Conservation (phyloP, 2,888 invertebrate genomes). For the Drosophila paracracens region DNA sequence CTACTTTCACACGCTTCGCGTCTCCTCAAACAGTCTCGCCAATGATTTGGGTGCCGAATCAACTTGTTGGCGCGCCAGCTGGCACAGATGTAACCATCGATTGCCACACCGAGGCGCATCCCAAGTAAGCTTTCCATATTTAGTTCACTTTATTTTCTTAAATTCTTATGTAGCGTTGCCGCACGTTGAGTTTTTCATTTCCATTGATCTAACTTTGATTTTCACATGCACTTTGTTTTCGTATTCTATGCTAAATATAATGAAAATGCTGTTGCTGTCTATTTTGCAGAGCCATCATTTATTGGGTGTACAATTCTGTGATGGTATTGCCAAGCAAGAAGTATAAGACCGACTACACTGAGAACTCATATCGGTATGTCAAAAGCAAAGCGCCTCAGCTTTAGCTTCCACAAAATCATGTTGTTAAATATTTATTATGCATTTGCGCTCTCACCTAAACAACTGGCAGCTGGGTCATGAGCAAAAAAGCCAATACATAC, state of each 20-base stretch:
- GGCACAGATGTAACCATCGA: slow-evolving; percentile 96
- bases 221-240: slow-evolving; percentile 23
- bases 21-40: slow-evolving; percentile 90
- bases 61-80: slow-evolving; percentile 95
- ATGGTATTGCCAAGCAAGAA: slow-evolving; percentile 96
- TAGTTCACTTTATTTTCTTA: slow-evolving; percentile 13
- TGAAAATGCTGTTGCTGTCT: slow-evolving; percentile 19
- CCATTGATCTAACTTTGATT: slow-evolving; percentile 11
- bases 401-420: slow-evolving; percentile 27
- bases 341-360: slow-evolving; percentile 92
- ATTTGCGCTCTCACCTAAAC: slow-evolving; percentile 58
- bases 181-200: slow-evolving; percentile 14
- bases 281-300: slow-evolving; percentile 91
- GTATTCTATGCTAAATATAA: slow-evolving; percentile 18
- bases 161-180: slow-evolving; percentile 18
- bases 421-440: slow-evolving; percentile 73
- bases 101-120: slow-evolving; percentile 96
- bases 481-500: neutral
- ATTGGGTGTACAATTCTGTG: slow-evolving; percentile 95
- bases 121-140: slow-evolving; percentile 85
- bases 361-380: slow-evolving; percentile 91
- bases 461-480: slow-evolving; percentile 42
- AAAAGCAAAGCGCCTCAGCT: slow-evolving; percentile 7
- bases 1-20: slow-evolving; percentile 3
- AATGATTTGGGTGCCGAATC: slow-evolving; percentile 97